These are phyloP conservation scores for Chelidonichthys spinosus DNA, from an alignment of 2,797 vertebrate species.

Conservation along the genomic window DNA sequence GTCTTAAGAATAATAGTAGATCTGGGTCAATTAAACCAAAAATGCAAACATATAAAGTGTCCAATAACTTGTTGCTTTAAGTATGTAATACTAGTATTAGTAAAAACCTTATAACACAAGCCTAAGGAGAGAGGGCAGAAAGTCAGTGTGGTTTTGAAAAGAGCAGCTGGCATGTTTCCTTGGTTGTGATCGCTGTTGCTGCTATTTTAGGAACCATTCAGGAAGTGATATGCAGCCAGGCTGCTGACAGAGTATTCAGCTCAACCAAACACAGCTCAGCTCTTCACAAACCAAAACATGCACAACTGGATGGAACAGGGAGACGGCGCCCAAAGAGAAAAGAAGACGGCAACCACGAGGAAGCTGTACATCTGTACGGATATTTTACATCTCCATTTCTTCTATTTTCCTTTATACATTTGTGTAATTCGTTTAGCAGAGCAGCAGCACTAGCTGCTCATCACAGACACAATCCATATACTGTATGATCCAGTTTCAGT, in stretches of 20 bases:
- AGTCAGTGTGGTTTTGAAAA: constrained; percentile 68
- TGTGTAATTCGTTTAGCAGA: not conserved
- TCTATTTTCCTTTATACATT: not conserved
- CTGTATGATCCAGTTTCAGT: constrained; percentile 9
- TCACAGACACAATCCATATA: not conserved
- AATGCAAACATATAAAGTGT: not conserved
- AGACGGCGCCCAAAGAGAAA: constrained; percentile 3
- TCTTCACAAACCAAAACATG: constrained; percentile 49
- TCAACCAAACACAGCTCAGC: constrained; percentile 50
- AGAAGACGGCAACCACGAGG: not conserved
- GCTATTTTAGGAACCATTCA: constrained; percentile 82
- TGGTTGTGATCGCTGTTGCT: constrained; percentile 77
- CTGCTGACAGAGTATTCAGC: constrained; percentile 60
- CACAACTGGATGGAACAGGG: constrained; percentile 10
- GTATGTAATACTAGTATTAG: not conserved
- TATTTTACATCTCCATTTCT: not conserved
- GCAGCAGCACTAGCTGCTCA: not conserved
- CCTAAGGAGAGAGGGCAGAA: constrained; percentile 46
- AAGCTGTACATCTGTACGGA: not conserved
- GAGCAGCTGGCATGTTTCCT: constrained; percentile 77
- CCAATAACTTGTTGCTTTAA: not conserved
- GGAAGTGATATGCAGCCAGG: constrained; percentile 80
- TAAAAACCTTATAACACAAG: constrained; percentile 28
- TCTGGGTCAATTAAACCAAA: not conserved
- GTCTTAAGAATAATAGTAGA: not conserved